phyloP scores from a whole-genome alignment of 2,797 vertebrate species.

The Menidia menidia region DNA sequence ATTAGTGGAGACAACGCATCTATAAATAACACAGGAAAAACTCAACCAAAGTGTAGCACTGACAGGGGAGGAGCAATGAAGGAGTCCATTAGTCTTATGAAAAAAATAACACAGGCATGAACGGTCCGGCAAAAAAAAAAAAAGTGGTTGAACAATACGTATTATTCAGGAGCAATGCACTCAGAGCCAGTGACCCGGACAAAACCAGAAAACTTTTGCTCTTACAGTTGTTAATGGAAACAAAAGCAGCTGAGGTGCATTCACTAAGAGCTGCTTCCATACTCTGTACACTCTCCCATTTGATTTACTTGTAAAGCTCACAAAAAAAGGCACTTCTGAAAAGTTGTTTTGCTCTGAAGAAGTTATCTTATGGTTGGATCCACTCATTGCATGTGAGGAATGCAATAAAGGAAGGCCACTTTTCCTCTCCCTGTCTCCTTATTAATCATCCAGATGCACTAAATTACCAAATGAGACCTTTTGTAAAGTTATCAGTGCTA shows the following conservation, averaged over 20 bases:
- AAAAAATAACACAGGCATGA: slow-evolving; percentile 79
- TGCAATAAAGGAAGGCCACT: slow-evolving; percentile 34
- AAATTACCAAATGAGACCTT: slow-evolving; percentile 69
- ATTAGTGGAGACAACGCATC: slow-evolving; percentile 60
- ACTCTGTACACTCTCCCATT: slow-evolving; percentile 12
- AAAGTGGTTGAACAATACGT: slow-evolving; percentile 56
- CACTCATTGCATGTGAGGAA: slow-evolving; percentile 32
- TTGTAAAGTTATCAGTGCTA: slow-evolving; percentile 58
- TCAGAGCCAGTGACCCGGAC: slow-evolving; percentile 68
- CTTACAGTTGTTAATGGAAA: slow-evolving; percentile 60
- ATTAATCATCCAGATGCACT: slow-evolving; percentile 61
- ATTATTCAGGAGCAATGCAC: slow-evolving; percentile 63
- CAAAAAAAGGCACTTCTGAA: slow-evolving; percentile 28
- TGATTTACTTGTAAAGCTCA: slow-evolving; percentile 43
- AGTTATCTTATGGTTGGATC: slow-evolving; percentile 54
- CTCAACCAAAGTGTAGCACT: slow-evolving; percentile 51
- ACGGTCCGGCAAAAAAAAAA: slow-evolving; percentile 61
- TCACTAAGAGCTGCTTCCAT: slow-evolving; percentile 21
- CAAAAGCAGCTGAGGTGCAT: slow-evolving; percentile 43
- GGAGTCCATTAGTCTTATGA: slow-evolving; percentile 84
- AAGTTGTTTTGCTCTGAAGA: slow-evolving; percentile 30
- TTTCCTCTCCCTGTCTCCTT: slow-evolving; percentile 54
- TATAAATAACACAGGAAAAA: slow-evolving; percentile 80
- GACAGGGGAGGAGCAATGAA: slow-evolving; percentile 55
- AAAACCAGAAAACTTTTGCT: slow-evolving; percentile 49